Evolutionary conservation across 2,113 vertebrate species (phyloP).

Genomic region (Aythya baeri): DNA sequence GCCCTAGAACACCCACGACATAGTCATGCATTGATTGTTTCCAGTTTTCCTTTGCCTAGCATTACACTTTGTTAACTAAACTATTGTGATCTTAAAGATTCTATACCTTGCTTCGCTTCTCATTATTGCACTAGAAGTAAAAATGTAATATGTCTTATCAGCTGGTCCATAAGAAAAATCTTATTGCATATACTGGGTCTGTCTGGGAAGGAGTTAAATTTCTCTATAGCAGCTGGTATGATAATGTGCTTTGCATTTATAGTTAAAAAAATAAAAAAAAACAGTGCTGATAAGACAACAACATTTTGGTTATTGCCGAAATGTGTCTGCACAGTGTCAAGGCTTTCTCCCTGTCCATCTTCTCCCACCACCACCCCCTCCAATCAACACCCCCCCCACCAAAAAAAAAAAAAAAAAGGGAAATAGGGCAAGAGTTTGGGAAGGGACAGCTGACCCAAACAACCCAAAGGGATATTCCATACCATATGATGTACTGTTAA

Average conservation of each 20-base stretch:
- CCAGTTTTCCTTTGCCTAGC: background rate
- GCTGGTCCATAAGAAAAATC: background rate
- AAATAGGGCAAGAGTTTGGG: background rate
- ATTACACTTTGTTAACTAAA: background rate
- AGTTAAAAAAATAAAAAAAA: background rate
- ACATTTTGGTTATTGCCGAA: background rate
- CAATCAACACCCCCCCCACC: background rate
- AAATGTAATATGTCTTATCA: background rate
- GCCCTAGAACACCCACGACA: background rate
- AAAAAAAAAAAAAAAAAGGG: too few species aligned
- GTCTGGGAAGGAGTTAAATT: background rate
- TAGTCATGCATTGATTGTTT: background rate
- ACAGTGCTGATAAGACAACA: background rate
- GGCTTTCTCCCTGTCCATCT: background rate
- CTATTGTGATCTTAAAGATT: background rate
- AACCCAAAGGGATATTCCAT: background rate
- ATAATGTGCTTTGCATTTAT: background rate
- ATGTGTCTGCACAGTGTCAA: background rate
- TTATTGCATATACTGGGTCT: background rate
- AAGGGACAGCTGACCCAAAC: background rate
- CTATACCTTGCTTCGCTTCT: background rate
- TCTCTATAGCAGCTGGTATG: background rate
- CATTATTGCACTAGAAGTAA: background rate
- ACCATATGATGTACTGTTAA: background rate
- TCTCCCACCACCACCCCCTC: too few species aligned